Evolutionary conservation across 2,113 vertebrate genomes (phyloP).

Genomic region (Agelaius tricolor): DNA sequence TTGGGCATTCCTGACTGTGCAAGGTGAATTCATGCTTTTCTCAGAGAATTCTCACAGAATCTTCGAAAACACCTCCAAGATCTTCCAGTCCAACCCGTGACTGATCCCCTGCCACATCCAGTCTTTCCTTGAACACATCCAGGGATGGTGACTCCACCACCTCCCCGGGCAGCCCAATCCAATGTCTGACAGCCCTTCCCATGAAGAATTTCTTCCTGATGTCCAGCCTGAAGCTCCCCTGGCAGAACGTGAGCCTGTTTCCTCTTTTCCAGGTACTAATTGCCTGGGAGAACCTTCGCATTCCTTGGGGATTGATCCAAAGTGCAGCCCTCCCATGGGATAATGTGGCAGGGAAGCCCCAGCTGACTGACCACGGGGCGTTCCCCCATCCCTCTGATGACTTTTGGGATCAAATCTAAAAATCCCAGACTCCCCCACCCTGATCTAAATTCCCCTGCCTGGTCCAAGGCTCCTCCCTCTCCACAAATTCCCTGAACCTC

Average conservation of each 20-base stretch:
- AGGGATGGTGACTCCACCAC: neutral
- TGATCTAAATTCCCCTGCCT: neutral
- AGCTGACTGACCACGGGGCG: neutral
- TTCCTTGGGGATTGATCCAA: neutral
- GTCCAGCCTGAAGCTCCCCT: neutral
- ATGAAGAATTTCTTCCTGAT: neutral
- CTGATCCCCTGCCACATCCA: rapidly evolving
- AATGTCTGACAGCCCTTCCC: neutral
- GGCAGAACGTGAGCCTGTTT: neutral
- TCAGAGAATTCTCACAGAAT: neutral
- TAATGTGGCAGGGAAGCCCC: too few species aligned
- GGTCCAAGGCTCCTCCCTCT: neutral
- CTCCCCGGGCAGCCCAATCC: neutral
- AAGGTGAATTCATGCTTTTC: neutral
- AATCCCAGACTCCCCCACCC: neutral
- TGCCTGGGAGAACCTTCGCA: neutral
- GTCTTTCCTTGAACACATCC: neutral
- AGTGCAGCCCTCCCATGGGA: rapidly evolving
- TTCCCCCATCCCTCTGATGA: neutral
- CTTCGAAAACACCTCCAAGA: neutral
- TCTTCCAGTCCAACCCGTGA: neutral
- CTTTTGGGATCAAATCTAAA: neutral
- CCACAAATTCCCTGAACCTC: constrained; percentile 4
- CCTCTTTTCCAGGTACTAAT: neutral
- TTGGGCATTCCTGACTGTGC: neutral